Base-by-base conservation (phyloP, 2,797 vertebrate genomes). In the Selene dorsalis region DNA sequence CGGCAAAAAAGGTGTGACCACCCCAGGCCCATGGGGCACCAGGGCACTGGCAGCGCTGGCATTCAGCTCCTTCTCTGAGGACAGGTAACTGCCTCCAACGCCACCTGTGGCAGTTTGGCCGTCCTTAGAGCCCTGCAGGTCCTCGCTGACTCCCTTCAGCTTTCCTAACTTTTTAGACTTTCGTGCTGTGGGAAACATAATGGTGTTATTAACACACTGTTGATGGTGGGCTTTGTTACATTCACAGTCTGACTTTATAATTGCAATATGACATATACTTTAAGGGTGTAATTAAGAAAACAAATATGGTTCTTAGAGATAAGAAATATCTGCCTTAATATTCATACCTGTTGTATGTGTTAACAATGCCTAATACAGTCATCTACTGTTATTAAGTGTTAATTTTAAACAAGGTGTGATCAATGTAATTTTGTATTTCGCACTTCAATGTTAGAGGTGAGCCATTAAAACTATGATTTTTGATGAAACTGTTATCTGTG, bases 121-220 rank as follows among this genome's bases (percentile, higher is more conserved):
- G 3, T 98, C 97, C 89, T 98, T 97, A 0, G 96, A 94, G 87
- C 94, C 95, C 90, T 96, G 96, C 14, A 95, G 94, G 24, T 98
- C 97, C 79, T 99, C 97, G 0, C 93, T 96, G 73, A 97, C 92
- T 65, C 96, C 96, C 95, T 99, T 99, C 91, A 99, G 95, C 84
- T 99, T 99, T 9, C 97, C 97, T 88, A 99, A 83, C 90, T 99
- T 99, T 92, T 99, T 99, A 17, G 98, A 99, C 92, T 99, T 99
- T 0, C 98, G 96, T 50, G 98, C 98, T 99, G 94, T 24, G 70
- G 68, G 80, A 22, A 68, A 77, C 65, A 84, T 47, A 75, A 79
- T 13, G 39, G 14, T 14, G 18, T 67, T 28, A 69, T 28, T 78
- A 89, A 78, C n/a, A 56, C 13, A 28, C 17, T 41, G 67, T 53